A percentile compares a stretch with the other conserved stretches of the same genome.
Conservation (phyloP, 2,797 vertebrate genomes). For the Sebastes melanostomus region DNA sequence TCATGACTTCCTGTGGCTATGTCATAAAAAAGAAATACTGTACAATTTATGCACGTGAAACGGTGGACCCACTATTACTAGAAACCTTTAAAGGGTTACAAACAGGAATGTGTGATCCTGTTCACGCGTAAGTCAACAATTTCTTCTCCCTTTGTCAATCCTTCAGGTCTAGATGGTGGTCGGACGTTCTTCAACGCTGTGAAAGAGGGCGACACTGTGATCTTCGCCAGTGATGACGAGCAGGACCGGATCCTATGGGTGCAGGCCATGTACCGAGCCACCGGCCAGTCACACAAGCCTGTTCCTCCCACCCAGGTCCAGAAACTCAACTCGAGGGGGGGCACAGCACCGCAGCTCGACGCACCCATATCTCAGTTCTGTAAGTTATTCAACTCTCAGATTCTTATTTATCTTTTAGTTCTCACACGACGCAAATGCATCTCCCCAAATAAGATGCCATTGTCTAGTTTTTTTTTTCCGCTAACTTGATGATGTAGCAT, state of each 20-base stretch:
- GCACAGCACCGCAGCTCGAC: conserved; percentile 92
- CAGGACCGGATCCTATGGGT: conserved; percentile 99
- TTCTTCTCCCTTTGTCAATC: not conserved
- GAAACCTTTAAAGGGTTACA: not conserved
- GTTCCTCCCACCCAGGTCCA: conserved; percentile 97
- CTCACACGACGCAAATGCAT: not conserved
- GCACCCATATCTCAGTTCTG: conserved; percentile 99
- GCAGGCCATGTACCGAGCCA: conserved; percentile 98
- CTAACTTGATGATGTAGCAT: not conserved
- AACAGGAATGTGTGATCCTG: not conserved
- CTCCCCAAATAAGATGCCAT: not conserved
- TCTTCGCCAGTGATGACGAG: conserved; percentile 97
- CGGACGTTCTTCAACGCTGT: conserved; percentile 97
- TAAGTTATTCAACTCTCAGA: conserved; percentile 82
- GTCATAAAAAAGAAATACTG: not conserved
- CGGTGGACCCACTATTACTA: not conserved
- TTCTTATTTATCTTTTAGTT: not conserved
- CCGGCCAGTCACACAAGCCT: conserved; percentile 97
- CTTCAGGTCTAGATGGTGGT: conserved; percentile 93
- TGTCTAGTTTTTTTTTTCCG: too few species aligned
- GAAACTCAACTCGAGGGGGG: conserved; percentile 95
- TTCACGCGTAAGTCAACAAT: not conserved
- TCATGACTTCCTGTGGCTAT: not conserved
- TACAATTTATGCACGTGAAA: not conserved
- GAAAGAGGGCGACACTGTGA: conserved; percentile 98